Evolutionary conservation across 2,888 invertebrate genomes (phyloP).

Genomic region (Macrophya alboannulata): DNA sequence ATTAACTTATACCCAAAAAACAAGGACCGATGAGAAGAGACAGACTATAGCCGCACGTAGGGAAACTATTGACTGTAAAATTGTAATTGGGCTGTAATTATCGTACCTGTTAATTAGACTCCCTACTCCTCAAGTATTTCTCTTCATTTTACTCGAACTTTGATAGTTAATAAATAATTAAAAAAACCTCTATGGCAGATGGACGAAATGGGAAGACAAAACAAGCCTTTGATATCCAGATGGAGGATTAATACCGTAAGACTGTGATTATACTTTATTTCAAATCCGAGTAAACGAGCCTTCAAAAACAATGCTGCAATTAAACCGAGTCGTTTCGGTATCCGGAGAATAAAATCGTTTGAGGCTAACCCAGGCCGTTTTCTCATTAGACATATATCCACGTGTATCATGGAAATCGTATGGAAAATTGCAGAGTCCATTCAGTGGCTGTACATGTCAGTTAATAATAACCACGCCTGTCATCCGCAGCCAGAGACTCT

Average conservation of each 20-base stretch:
- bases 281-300: not conserved
- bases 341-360: constrained; percentile 6
- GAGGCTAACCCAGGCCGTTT: not conserved
- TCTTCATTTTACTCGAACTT: too few species aligned
- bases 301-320: constrained; percentile 35
- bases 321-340: not conserved
- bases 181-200: too few species aligned
- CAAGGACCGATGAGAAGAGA: not conserved
- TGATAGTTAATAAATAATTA: too few species aligned
- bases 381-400: not conserved
- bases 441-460: not conserved
- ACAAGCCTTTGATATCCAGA: not conserved
- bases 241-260: not conserved
- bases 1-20: not conserved
- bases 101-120: too few species aligned
- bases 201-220: not conserved
- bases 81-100: too few species aligned
- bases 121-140: too few species aligned
- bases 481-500: constrained; percentile 10
- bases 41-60: not conserved
- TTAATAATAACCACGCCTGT: constrained; percentile 12
- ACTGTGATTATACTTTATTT: not conserved
- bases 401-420: not conserved
- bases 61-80: too few species aligned
- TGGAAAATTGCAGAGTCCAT: not conserved